These are phyloP conservation scores for Palaemon carinicauda DNA, from an alignment of 1,140 invertebrate genomes.

Conservation along the genomic window DNA sequence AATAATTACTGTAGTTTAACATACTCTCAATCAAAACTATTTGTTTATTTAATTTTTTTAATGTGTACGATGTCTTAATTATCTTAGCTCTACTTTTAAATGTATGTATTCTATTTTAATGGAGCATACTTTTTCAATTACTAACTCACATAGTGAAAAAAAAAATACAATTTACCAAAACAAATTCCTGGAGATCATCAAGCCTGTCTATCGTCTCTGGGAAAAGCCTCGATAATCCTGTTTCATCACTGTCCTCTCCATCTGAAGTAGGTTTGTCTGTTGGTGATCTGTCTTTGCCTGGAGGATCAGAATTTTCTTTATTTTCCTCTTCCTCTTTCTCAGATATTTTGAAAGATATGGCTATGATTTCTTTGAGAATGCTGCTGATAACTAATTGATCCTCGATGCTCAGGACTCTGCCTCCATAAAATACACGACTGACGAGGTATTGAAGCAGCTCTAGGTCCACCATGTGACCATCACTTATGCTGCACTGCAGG, in stretches of 20 bases:
- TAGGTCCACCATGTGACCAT: conserved; percentile 25
- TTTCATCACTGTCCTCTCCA: conserved; percentile 31
- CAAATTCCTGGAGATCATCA: conserved; percentile 42
- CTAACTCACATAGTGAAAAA: too few species aligned
- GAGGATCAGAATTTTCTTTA: neutral
- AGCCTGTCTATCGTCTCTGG: conserved; percentile 40
- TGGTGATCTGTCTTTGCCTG: neutral
- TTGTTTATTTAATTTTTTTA: too few species aligned
- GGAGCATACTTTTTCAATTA: too few species aligned
- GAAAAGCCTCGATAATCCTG: conserved; percentile 21
- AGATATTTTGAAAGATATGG: conserved; percentile 20
- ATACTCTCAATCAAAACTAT: too few species aligned
- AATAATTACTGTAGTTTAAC: too few species aligned
- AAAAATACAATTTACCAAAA: conserved; percentile 2
- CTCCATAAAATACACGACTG: conserved; percentile 43
- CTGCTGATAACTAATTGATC: conserved; percentile 48
- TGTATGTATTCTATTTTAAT: too few species aligned
- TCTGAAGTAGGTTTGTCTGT: neutral
- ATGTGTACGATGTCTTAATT: neutral
- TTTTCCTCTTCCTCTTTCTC: conserved; percentile 7
- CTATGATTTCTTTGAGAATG: conserved; percentile 38
- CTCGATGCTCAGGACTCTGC: conserved; percentile 25
- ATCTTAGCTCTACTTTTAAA: too few species aligned
- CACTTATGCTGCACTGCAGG: conserved; percentile 1
- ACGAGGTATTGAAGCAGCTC: conserved; percentile 45